A percentile compares a stretch with the other conserved stretches of the same genome.
phyloP scores from a whole-genome alignment of 2,888 invertebrate species.

The Lasioglossum villosulum region DNA sequence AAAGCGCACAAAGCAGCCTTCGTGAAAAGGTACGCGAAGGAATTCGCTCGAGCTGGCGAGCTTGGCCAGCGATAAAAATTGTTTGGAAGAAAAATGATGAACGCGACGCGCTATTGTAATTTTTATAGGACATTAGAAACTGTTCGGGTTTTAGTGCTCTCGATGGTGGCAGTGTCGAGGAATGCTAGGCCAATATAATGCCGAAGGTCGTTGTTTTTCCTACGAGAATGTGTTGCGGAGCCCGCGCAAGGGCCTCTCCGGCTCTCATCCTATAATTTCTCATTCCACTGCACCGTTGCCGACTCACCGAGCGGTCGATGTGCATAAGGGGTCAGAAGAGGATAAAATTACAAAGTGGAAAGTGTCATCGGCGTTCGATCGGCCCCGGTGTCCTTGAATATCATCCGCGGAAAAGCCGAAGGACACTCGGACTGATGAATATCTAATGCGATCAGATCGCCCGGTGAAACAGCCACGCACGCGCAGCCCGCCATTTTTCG shows the following conservation, averaged over 20 bases:
- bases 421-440: constrained; percentile 61
- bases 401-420: constrained; percentile 63
- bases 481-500: background rate
- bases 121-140: background rate
- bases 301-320: constrained; percentile 64
- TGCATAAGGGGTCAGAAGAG: constrained; percentile 69
- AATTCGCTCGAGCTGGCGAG: background rate
- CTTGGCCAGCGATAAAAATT: background rate
- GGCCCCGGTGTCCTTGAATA: constrained; percentile 68
- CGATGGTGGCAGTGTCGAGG: background rate
- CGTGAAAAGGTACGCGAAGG: background rate
- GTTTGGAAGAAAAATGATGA: background rate
- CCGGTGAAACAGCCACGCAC: background rate
- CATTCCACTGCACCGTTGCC: constrained; percentile 68
- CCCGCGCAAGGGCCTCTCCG: constrained; percentile 45
- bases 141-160: background rate
- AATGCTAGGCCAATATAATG: constrained; percentile 44
- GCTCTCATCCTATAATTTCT: constrained; percentile 68
- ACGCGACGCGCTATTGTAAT: background rate
- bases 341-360: constrained; percentile 73
- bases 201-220: constrained; percentile 67
- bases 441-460: constrained; percentile 32
- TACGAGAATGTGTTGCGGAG: constrained; percentile 44
- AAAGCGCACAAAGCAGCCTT: background rate
- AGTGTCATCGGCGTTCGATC: constrained; percentile 75